Percentiles rank a stretch among this genome's conserved stretches.
These are phyloP conservation scores for Chamaetylas fuelleborni DNA, from an alignment of 2,113 vertebrate species.

Conservation along the genomic window DNA sequence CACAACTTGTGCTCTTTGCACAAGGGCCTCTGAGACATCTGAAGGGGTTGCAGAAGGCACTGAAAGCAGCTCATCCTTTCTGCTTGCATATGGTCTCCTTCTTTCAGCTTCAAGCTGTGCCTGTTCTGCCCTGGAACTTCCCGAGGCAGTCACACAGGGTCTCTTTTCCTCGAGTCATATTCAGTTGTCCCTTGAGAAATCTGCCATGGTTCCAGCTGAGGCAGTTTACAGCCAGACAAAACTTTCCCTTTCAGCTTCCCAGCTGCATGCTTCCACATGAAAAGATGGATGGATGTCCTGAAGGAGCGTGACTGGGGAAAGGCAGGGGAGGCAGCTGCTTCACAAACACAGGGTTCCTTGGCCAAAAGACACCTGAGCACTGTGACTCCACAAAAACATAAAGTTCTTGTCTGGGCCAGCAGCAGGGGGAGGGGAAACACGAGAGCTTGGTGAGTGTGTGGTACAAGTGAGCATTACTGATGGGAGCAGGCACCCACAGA, in stretches of 20 bases:
- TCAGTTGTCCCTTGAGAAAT: neutral
- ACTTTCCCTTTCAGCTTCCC: neutral
- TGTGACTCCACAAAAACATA: neutral
- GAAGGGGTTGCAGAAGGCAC: neutral
- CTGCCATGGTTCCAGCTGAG: neutral
- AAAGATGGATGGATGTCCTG: neutral
- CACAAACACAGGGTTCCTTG: neutral
- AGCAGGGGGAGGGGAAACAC: neutral
- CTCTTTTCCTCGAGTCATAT: neutral
- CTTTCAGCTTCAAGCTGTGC: neutral
- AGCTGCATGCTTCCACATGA: accelerated
- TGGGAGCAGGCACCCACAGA: neutral
- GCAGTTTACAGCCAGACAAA: neutral
- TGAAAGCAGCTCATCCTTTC: neutral
- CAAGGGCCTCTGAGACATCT: neutral
- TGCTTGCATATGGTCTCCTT: neutral
- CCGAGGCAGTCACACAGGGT: neutral
- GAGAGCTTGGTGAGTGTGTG: neutral
- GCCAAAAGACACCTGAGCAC: neutral
- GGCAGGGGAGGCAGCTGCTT: neutral
- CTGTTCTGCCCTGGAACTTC: neutral
- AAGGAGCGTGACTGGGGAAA: accelerated
- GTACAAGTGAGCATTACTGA: neutral
- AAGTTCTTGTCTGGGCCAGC: neutral
- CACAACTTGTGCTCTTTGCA: neutral